phyloP scores from a whole-genome alignment of 2,888 invertebrate species.

The Mesorhabditis belari region DNA sequence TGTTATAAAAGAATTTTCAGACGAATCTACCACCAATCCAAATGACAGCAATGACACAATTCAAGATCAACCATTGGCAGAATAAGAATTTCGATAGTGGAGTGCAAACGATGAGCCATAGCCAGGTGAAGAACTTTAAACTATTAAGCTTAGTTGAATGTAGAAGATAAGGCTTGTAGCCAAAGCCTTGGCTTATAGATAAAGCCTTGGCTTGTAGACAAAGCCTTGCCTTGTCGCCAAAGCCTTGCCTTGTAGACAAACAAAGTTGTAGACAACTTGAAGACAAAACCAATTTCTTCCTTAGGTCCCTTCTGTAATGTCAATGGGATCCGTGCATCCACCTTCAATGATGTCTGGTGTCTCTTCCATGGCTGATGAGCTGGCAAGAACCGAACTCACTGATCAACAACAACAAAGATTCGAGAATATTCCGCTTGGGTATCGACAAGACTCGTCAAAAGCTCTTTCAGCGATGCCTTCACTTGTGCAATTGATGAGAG shows the following conservation, averaged over 20 bases:
- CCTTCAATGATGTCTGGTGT: slow-evolving; percentile 36
- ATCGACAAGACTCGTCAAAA: slow-evolving; percentile 8
- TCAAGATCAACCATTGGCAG: slow-evolving; percentile 30
- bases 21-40: background rate
- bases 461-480: slow-evolving; percentile 35
- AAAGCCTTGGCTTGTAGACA: background rate
- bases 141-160: background rate
- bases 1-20: too few relatives aligned
- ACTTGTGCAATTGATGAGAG: slow-evolving; percentile 40
- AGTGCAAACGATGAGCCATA: slow-evolving; percentile 45
- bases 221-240: background rate
- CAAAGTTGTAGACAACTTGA: background rate
- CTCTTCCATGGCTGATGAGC: slow-evolving; percentile 26
- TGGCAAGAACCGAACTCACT: background rate
- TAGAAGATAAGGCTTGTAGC: too few relatives aligned
- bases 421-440: slow-evolving; percentile 15
- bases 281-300: slow-evolving; percentile 9
- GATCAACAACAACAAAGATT: slow-evolving; percentile 27
- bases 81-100: slow-evolving; percentile 41
- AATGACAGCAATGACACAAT: background rate
- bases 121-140: slow-evolving; percentile 20
- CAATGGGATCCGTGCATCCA: slow-evolving; percentile 24
- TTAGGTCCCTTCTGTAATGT: slow-evolving; percentile 36
- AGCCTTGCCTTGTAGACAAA: background rate
- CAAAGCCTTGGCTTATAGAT: background rate